Evolutionary conservation across 2,113 vertebrate genomes (phyloP).

Genomic region (Pleuronectes platessa): DNA sequence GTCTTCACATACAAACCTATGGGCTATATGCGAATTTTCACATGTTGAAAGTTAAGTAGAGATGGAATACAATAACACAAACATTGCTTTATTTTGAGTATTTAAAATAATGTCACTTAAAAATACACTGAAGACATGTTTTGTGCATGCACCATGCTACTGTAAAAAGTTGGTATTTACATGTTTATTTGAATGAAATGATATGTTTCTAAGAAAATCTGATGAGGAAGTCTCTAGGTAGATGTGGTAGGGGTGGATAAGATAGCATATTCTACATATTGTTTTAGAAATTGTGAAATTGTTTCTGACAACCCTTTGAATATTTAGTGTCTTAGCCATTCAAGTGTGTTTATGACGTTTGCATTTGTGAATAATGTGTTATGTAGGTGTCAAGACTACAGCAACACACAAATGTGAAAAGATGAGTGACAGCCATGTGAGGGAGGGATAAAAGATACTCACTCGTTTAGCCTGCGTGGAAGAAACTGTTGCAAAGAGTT

Average conservation of each 20-base stretch:
- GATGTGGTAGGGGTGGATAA: too few species aligned
- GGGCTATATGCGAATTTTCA: constrained; percentile 29
- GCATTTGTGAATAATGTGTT: neutral
- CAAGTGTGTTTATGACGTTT: too few species aligned
- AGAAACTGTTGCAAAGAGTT: constrained; percentile 76
- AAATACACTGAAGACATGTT: neutral
- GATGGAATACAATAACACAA: too few species aligned
- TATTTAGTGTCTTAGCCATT: neutral
- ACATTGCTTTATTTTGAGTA: neutral
- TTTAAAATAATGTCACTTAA: neutral
- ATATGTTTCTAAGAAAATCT: too few species aligned
- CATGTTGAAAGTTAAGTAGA: neutral
- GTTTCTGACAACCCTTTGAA: neutral
- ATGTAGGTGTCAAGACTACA: neutral
- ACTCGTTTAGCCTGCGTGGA: constrained; percentile 85
- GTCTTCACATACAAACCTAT: constrained; percentile 32
- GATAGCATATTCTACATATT: too few species aligned
- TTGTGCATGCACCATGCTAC: neutral
- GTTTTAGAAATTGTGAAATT: too few species aligned
- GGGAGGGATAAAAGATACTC: constrained; percentile 39
- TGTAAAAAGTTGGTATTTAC: too few species aligned
- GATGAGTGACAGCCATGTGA: neutral
- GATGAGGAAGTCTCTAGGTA: neutral
- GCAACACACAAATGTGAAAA: neutral
- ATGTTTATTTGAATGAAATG: too few species aligned